Evolutionary conservation across 2,113 vertebrate genomes (phyloP).

Genomic region (Lasiurus cinereus): DNA sequence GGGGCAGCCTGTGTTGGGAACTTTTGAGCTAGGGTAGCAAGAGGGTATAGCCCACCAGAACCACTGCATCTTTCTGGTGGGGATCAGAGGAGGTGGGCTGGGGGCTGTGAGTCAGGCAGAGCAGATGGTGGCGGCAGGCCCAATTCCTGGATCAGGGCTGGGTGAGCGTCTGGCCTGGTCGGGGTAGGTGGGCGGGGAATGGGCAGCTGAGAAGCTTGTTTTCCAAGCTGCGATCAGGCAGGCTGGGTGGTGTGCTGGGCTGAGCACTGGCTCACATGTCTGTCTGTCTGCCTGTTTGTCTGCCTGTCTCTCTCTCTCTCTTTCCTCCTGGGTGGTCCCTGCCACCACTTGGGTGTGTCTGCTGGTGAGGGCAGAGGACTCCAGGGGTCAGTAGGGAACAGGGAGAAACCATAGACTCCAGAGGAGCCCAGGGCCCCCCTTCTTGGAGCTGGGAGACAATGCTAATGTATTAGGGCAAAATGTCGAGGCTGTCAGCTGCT

Average conservation of each 20-base stretch:
- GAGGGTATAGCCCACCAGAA: slow-evolving; percentile 15
- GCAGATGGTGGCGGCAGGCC: not conserved
- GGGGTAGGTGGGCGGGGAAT: not conserved
- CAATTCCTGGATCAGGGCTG: slow-evolving; percentile 70
- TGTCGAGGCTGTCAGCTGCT: not conserved
- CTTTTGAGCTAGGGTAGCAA: not conserved
- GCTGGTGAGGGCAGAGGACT: not conserved
- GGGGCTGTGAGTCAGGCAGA: fast-evolving
- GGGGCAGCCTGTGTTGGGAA: not conserved
- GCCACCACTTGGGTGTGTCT: not conserved
- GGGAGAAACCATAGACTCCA: not conserved
- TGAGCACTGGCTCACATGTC: not conserved
- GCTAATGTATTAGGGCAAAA: not conserved
- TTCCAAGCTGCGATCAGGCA: slow-evolving; percentile 64
- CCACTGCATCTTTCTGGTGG: not conserved
- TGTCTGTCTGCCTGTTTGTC: not conserved
- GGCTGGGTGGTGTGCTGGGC: slow-evolving; percentile 43
- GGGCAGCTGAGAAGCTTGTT: slow-evolving; percentile 47
- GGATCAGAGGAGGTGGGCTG: not conserved
- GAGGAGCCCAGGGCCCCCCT: not conserved
- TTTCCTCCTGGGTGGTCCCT: slow-evolving; percentile 66
- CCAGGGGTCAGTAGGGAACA: not conserved
- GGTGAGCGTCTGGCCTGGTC: slow-evolving; percentile 53
- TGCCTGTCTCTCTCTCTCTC: not conserved
- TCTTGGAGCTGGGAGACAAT: not conserved